Percentiles rank a stretch among this genome's conserved stretches.
These are phyloP conservation scores for Neosilurus hyrtlii DNA, from an alignment of 2,797 vertebrate genomes.

Conservation along the genomic window DNA sequence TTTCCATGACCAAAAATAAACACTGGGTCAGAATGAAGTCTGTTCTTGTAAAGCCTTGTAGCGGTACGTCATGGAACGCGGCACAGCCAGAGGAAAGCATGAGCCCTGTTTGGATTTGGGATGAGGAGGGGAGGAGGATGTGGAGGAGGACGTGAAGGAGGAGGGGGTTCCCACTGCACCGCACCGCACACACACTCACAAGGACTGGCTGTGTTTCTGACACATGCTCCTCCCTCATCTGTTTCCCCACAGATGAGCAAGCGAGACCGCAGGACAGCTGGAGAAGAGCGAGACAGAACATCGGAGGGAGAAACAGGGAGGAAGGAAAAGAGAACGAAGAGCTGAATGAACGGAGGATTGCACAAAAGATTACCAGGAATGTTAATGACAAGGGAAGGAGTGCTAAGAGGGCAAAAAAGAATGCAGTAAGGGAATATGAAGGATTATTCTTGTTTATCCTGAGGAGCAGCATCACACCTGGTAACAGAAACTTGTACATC, in stretches of 20 bases:
- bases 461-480: conserved; percentile 49
- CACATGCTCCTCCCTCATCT: conserved; percentile 64
- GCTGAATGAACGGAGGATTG: conserved; percentile 20
- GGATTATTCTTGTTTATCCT: conserved; percentile 31
- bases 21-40: conserved; percentile 56
- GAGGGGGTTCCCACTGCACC: conserved; percentile 36
- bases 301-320: conserved; percentile 35
- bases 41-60: conserved; percentile 54
- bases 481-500: conserved; percentile 51
- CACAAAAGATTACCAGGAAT: conserved; percentile 25
- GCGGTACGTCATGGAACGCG: conserved; percentile 65
- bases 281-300: conserved; percentile 36
- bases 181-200: conserved; percentile 53
- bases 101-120: conserved; percentile 55
- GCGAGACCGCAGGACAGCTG: conserved; percentile 49
- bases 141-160: conserved; percentile 30
- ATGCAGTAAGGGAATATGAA: conserved; percentile 54
- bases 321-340: conserved; percentile 9
- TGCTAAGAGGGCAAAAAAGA: conserved; percentile 6
- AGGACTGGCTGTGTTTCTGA: conserved; percentile 63
- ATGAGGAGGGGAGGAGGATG: conserved; percentile 32
- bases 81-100: conserved; percentile 37
- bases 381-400: conserved; percentile 9
- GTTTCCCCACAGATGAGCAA: conserved; percentile 73
- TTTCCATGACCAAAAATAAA: conserved; percentile 68